These are phyloP conservation scores for Oryzias celebensis DNA, from an alignment of 2,113 vertebrate species.

Conservation along the genomic window DNA sequence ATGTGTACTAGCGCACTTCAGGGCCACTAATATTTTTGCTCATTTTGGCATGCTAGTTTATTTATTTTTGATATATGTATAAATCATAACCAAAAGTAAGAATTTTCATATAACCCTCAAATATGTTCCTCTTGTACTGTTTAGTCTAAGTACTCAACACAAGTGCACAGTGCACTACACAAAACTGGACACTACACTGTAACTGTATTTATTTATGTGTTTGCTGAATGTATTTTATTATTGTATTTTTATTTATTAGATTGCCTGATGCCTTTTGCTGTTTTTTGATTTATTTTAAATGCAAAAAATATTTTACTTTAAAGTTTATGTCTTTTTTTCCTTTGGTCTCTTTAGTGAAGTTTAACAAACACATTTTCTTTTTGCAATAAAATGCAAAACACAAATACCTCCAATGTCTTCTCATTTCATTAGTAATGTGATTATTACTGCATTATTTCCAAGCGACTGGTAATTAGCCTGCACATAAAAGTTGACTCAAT, in stretches of 20 bases:
- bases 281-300: too few species aligned
- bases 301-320: too few species aligned
- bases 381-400: conserved; percentile 18
- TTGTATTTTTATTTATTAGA: too few species aligned
- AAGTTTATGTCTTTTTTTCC: conserved; percentile 1
- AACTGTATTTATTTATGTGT: too few species aligned
- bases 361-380: conserved; percentile 23
- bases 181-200: too few species aligned
- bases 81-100: too few species aligned
- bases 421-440: conserved; percentile 19
- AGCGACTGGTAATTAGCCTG: conserved; percentile 52
- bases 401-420: conserved; percentile 5
- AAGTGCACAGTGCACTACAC: too few species aligned
- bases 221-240: too few species aligned
- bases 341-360: conserved; percentile 30
- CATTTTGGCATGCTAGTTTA: not conserved
- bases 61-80: too few species aligned
- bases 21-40: not conserved
- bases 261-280: too few species aligned
- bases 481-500: conserved; percentile 43
- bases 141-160: too few species aligned
- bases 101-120: not conserved
- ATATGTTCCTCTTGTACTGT: too few species aligned
- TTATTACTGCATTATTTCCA: conserved; percentile 42
- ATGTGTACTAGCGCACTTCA: not conserved